A percentile compares a stretch with the other conserved stretches of the same genome.
phyloP scores from a whole-genome alignment of 2,113 vertebrate species.

The Amphiprion percula region DNA sequence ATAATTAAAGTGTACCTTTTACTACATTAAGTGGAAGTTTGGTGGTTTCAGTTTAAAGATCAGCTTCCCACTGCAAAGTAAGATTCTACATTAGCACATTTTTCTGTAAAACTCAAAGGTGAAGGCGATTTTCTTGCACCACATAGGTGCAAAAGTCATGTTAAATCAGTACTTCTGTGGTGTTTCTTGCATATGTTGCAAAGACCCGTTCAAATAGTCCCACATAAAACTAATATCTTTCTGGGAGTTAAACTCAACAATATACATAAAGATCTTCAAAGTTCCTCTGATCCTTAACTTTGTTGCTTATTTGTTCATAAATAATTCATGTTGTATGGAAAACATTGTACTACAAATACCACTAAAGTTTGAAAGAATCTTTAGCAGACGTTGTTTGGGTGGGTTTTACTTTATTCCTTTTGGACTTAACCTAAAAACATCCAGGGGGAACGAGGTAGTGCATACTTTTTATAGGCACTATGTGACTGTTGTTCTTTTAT shows the following conservation, averaged over 20 bases:
- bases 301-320: slow-evolving; percentile 28
- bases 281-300: slow-evolving; percentile 13
- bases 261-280: background rate
- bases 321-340: slow-evolving; percentile 26
- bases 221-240: background rate
- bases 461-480: slow-evolving; percentile 50
- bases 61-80: too few relatives aligned
- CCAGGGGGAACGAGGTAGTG: background rate
- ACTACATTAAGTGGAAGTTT: too few relatives aligned
- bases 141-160: background rate
- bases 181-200: background rate
- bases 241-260: background rate
- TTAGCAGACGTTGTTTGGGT: slow-evolving; percentile 6
- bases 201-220: background rate
- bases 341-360: slow-evolving; percentile 29
- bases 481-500: slow-evolving; percentile 24
- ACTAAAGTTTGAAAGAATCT: slow-evolving; percentile 17
- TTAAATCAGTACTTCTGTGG: background rate
- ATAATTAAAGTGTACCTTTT: too few relatives aligned
- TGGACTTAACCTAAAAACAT: slow-evolving; percentile 51
- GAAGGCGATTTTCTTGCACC: background rate
- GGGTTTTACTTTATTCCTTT: background rate
- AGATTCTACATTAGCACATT: too few relatives aligned
- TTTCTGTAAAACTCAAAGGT: background rate
- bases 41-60: too few relatives aligned